phyloP scores from a whole-genome alignment of 2,888 invertebrate species.

The Adela reaumurella region DNA sequence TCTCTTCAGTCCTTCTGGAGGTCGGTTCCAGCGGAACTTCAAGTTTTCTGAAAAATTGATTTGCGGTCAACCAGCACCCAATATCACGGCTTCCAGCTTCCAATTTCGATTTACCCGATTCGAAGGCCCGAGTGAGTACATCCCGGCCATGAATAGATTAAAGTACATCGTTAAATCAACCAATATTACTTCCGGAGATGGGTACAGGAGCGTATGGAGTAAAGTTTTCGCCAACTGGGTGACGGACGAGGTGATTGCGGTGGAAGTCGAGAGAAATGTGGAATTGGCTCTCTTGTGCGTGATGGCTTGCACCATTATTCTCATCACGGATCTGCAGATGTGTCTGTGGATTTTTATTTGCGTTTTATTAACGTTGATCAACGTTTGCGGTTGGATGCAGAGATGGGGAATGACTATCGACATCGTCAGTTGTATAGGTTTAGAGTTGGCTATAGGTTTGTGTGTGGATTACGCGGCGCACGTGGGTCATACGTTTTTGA shows the following conservation, averaged over 20 bases:
- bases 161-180: slow-evolving; percentile 52
- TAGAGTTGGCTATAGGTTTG: slow-evolving; percentile 76
- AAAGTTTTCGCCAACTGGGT: slow-evolving; percentile 72
- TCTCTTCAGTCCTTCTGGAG: slow-evolving; percentile 64
- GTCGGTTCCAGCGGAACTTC: slow-evolving; percentile 66
- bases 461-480: slow-evolving; percentile 84
- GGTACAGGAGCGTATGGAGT: slow-evolving; percentile 67
- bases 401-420: slow-evolving; percentile 81
- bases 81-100: slow-evolving; percentile 59
- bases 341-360: slow-evolving; percentile 77
- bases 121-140: slow-evolving; percentile 60
- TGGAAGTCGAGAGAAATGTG: slow-evolving; percentile 73
- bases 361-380: slow-evolving; percentile 68
- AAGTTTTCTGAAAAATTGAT: slow-evolving; percentile 56
- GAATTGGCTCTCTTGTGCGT: slow-evolving; percentile 73
- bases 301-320: slow-evolving; percentile 70
- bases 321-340: slow-evolving; percentile 73
- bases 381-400: slow-evolving; percentile 75
- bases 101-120: slow-evolving; percentile 62
- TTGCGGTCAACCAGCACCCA: slow-evolving; percentile 60
- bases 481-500: slow-evolving; percentile 76
- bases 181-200: slow-evolving; percentile 59
- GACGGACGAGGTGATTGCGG: slow-evolving; percentile 72
- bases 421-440: slow-evolving; percentile 74
- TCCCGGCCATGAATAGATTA: slow-evolving; percentile 69